Base-by-base conservation (phyloP, 1,140 invertebrate species). In the Battus philenor region DNA sequence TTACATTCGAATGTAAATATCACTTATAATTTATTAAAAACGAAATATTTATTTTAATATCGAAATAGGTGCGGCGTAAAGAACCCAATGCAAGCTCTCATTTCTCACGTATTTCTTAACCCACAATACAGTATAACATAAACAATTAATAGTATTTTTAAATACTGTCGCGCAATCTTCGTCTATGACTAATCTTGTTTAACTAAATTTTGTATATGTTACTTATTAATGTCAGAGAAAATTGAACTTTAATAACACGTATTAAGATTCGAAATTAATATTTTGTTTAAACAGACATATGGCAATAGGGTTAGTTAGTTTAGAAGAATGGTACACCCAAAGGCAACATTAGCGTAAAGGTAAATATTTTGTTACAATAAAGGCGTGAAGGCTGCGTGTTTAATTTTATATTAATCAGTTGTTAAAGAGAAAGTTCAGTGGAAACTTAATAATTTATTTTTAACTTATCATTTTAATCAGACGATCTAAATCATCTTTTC, bases 111-210 rank as follows among this genome's bases (percentile, higher is more conserved):
- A 41, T 26, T 27, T 17, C 34, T 50, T 45, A 33, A 33, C 47
- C 52, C 50, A 50, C 54, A 32, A 57, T 54, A 50, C 51, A 15
- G 4, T 50, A 29, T 47, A 45, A 48, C 46, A 54, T 53, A 62
- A 62, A 59, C 59, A 59, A 54, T 41, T 52, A 41, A 50, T 62
- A 58, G 44, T 66, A 63, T 62, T 63, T 62, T 52, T 47, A 67
- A 62, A 67, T 67, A 67, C 39, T 55, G 54, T 43, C 56, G 22
- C 20, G 52, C 59, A 59, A 57, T 55, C 59, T 53, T 57, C 32
- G 47, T 44, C 54, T 63, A 59, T 67, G 63, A 67, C 63, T 67
- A 67, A 67, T 55, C 51, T 52, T 4, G 24, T 16, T 9, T 7
- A 41, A 16, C 29, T 12, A 16, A 29, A 41, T 27, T 26, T 8